Conservation (phyloP, 2,888 invertebrate genomes). For the Oasisia sp. region DNA sequence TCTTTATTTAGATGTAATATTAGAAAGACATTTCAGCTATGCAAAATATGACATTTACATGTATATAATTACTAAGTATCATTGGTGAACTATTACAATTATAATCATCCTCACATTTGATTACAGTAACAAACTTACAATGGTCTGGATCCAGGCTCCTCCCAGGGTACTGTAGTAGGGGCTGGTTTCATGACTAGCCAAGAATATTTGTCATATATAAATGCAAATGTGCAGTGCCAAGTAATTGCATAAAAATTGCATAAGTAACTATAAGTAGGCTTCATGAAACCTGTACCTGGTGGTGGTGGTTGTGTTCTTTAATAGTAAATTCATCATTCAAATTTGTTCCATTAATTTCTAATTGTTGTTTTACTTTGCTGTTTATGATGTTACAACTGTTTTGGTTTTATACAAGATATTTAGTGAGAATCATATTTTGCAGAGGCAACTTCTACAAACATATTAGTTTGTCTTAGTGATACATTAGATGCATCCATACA, state of each 20-base stretch:
- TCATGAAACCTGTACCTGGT: no score
- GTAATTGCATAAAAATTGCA: no score
- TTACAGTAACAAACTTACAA: neutral
- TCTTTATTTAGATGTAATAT: no score
- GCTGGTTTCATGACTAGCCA: no score
- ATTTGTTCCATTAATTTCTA: neutral
- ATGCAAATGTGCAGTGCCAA: no score
- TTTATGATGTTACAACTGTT: neutral
- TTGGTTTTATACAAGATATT: neutral
- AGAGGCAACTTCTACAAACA: neutral
- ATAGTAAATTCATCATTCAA: no score
- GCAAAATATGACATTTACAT: neutral
- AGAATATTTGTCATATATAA: no score
- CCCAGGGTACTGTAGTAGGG: neutral
- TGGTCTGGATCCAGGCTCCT: neutral
- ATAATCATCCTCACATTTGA: neutral
- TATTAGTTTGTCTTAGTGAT: no score
- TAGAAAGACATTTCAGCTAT: no score
- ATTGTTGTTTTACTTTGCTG: neutral
- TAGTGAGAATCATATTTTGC: neutral
- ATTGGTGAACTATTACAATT: neutral
- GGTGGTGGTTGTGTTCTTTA: neutral
- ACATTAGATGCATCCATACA: no score
- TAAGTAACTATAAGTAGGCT: no score
- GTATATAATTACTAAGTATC: neutral